Evolutionary conservation across 1,140 invertebrate species (phyloP).

Genomic region (Tetraneura akinire): DNA sequence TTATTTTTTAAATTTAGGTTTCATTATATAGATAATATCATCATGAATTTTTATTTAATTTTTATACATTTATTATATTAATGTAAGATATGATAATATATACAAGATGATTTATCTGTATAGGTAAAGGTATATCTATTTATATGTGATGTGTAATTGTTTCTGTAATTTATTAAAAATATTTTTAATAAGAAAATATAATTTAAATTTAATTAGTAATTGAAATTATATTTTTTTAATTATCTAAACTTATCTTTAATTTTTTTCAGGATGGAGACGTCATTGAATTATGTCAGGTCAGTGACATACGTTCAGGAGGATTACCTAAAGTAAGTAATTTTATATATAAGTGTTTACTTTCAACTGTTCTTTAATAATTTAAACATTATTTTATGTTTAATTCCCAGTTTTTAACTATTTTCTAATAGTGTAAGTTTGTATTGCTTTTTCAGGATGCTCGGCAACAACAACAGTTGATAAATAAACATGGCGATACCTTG

Average conservation of each 20-base stretch:
- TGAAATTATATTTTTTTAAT: slow-evolving; percentile 7
- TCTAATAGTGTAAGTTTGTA: background rate
- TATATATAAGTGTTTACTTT: background rate
- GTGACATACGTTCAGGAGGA: slow-evolving; percentile 88
- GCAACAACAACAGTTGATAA: slow-evolving; percentile 74
- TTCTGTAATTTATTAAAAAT: too few relatives aligned
- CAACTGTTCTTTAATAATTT: background rate
- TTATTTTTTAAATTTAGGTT: too few relatives aligned
- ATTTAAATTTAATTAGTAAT: too few relatives aligned
- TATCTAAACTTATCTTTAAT: slow-evolving; percentile 55
- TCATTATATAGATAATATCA: too few relatives aligned
- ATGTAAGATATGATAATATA: too few relatives aligned
- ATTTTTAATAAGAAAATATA: too few relatives aligned
- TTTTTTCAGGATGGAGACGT: slow-evolving; percentile 91
- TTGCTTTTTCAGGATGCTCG: slow-evolving; percentile 74
- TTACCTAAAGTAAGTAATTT: slow-evolving; percentile 73
- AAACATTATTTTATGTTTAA: background rate
- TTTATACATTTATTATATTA: too few relatives aligned
- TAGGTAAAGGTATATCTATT: too few relatives aligned
- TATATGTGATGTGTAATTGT: too few relatives aligned
- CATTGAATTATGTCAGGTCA: slow-evolving; percentile 95
- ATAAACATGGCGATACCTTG: slow-evolving; percentile 80
- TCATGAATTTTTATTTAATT: too few relatives aligned
- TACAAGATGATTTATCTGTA: too few relatives aligned
- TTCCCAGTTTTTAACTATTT: background rate